Evolutionary conservation across 2,113 vertebrate species (phyloP).

Genomic region (Phaethornis superciliosus): DNA sequence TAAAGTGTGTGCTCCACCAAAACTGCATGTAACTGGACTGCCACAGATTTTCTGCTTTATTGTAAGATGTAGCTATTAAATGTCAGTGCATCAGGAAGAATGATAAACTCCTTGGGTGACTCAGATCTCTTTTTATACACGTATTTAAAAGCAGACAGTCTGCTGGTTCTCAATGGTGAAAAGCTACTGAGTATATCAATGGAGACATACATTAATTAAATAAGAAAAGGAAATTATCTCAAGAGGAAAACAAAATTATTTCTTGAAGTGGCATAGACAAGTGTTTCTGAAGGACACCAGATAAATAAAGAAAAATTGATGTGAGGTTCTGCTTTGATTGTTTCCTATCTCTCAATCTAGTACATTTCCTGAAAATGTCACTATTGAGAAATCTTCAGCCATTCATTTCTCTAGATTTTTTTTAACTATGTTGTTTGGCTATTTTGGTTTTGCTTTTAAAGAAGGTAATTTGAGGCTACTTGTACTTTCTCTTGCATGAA

Average conservation of each 20-base stretch:
- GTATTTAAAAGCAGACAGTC: slow-evolving; percentile 1
- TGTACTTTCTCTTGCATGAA: neutral
- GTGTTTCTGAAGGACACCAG: neutral
- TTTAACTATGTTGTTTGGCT: neutral
- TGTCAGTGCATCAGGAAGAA: slow-evolving; percentile 56
- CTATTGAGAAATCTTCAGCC: neutral
- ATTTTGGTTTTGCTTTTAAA: neutral
- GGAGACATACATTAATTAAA: neutral
- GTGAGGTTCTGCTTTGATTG: neutral
- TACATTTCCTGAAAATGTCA: neutral
- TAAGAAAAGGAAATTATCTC: neutral
- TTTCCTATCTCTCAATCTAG: neutral
- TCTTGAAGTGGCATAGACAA: neutral
- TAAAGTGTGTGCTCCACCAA: slow-evolving; percentile 68
- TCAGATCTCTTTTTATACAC: slow-evolving; percentile 20
- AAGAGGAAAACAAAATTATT: neutral
- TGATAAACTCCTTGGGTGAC: slow-evolving; percentile 31
- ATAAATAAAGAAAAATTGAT: neutral
- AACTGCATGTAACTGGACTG: slow-evolving; percentile 52
- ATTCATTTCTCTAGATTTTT: neutral
- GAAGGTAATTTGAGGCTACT: neutral
- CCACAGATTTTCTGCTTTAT: slow-evolving; percentile 54
- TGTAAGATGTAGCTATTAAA: slow-evolving; percentile 57
- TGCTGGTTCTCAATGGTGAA: slow-evolving; percentile 26
- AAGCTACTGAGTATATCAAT: neutral